phyloP scores from a whole-genome alignment of 2,113 vertebrate species.

The Xenotilapia longispinis region DNA sequence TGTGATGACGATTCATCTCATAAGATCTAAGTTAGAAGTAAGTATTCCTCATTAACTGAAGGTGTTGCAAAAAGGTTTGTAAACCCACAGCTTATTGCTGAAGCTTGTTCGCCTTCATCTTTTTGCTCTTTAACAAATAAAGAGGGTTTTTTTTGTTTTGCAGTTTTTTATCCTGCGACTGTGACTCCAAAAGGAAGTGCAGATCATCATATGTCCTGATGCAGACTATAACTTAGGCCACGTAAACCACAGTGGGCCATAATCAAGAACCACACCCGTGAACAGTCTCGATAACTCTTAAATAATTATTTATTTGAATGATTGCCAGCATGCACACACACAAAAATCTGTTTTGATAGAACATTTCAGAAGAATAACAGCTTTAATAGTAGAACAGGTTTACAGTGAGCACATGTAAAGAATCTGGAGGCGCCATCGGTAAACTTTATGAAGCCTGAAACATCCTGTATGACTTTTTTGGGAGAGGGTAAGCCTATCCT shows the following conservation, averaged over 20 bases:
- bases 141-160: not conserved
- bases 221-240: not conserved
- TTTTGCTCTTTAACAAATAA: not conserved
- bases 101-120: accelerated
- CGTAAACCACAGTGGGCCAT: not conserved
- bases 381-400: not conserved
- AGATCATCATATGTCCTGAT: not conserved
- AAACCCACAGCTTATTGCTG: accelerated
- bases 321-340: not conserved
- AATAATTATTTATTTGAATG: not conserved
- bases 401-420: not conserved
- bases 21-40: not conserved
- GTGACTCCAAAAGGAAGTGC: not conserved
- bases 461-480: not conserved
- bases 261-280: not conserved
- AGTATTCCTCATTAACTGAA: not conserved
- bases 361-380: not conserved
- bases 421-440: accelerated
- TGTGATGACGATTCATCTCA: not conserved
- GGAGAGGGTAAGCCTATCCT: not conserved
- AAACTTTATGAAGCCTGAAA: not conserved
- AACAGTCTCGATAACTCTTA: not conserved
- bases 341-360: not conserved
- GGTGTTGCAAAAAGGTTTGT: not conserved
- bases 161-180: not conserved